Evolutionary conservation across 2,113 vertebrate genomes (phyloP), one percentile per base, ranked within the genome.

Genomic region (Sterrhoptilus dennistouni): DNA sequence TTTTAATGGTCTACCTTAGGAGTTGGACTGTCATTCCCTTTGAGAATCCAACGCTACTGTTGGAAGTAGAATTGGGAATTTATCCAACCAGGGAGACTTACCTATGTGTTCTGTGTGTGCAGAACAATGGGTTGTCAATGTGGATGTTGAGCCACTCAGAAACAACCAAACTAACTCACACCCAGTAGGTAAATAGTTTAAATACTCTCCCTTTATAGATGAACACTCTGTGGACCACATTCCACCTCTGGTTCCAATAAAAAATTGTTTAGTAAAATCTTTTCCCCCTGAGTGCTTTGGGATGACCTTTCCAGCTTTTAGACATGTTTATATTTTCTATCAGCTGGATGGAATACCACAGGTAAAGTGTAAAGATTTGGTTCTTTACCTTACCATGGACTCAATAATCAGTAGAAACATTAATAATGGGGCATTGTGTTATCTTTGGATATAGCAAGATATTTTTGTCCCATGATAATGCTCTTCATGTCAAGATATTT

Each of bases 401-500:
- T 87, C 87, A 93, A 5, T 90, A 94, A 90, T 86, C 22, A 1
- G 72, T 61, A 75, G 76, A 80, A 92, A 56, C 18, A 60, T 85
- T 83, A 70, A 80, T 85, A 94, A 70, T 38, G 63, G 0, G 12
- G 28, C 45, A 57, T 77, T 80, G 77, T 93, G 64, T 95, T 93
- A 89, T 91, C 93, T 97, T 83, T 83, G 66, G 91, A 38, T 93
- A 54, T 33, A 50, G 76, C 65, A 90, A 84, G 89, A 68, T 96
- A 94, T 95, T 97, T 97, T 96, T 96, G 95, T 91, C 87, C 93
- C 27, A 13, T 77, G 57, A 42, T 93, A 93, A 90, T 87, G 57
- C 23, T 96, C 87, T 90, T 93, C 77, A 35, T 93, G 84, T 93
- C 61, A 88, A 79, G 47, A 14, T 31, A 53, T 92, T 76, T 72